Evolutionary conservation across 2,113 vertebrate species (phyloP), one percentile per base, ranked within the genome.

Genomic region (Carettochelys insculpta): DNA sequence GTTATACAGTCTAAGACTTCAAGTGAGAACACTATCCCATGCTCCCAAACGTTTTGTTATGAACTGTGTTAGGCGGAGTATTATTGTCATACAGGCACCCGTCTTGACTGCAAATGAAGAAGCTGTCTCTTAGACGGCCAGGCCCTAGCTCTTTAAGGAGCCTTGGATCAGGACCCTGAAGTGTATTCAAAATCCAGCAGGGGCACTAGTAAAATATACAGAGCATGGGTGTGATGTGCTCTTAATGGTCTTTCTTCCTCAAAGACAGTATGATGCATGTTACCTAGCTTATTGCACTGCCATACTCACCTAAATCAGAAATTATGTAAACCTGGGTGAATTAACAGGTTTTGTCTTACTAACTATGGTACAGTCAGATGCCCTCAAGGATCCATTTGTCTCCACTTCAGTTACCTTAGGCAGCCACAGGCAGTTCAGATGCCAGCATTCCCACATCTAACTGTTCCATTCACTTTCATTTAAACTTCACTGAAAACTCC

Each of bases 311-410:
- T 95, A 94, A 90, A 95, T 71, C 87, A 89, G 73, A 93, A 92
- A 20, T 93, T 93, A 85, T 50, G 87, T 76, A 89, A 94, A 94
- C 90, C 65, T 90, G 68, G 68, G 90, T 86, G 47, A 83, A 94
- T 95, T 88, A 91, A 82, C 34, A 96, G 77, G 79, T 92, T 95
- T 94, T 90, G 34, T 92, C 95, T 94, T 92, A 95, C 84, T 92
- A 96, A 31, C 65, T 89, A 76, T 85, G 54, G 83, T 92, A 79
- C 73, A 96, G 94, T 90, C 86, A 95, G 89, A 93, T 95, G 92
- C 73, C 83, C 92, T 91, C 82, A 95, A 95, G 78, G 87, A 87
- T 76, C 89, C 91, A 83, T 94, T 93, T 92, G 41, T 88, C 88
- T 94, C 94, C 91, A 88, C 43, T 96, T 81, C 82, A 92, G 81